Percentiles rank a stretch among this genome's conserved stretches.
Evolutionary conservation across 2,888 invertebrate species (phyloP).

Genomic region (Drosophila paramelanica): DNA sequence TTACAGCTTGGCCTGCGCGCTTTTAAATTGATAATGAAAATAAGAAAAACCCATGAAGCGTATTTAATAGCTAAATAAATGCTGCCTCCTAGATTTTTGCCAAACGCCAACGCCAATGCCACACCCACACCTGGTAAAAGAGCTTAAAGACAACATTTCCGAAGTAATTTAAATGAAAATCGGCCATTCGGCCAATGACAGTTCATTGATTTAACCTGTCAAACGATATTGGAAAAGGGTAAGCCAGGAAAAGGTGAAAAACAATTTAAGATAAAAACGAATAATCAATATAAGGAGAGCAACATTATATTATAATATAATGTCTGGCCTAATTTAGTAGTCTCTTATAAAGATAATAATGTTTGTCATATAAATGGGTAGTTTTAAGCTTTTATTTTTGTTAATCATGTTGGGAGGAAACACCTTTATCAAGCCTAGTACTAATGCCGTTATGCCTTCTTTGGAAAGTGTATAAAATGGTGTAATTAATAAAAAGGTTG

Average conservation of each 20-base stretch:
- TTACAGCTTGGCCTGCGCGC: constrained; percentile 59
- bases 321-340: background rate
- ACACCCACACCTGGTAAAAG: constrained; percentile 43
- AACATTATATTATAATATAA: background rate
- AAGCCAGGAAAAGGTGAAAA: background rate
- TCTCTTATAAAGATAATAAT: too few species aligned
- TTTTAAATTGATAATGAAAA: constrained; percentile 77
- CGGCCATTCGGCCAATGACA: constrained; percentile 46
- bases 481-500: constrained; percentile 57
- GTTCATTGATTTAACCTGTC: constrained; percentile 56
- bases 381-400: too few species aligned
- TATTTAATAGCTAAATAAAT: constrained; percentile 78
- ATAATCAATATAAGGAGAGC: background rate
- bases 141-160: constrained; percentile 23
- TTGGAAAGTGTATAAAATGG: constrained; percentile 24
- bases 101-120: constrained; percentile 55
- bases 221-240: constrained; percentile 49
- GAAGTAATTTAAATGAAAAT: constrained; percentile 45
- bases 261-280: background rate
- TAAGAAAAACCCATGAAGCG: constrained; percentile 73
- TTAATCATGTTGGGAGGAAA: background rate
- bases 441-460: constrained; percentile 17
- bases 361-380: too few species aligned
- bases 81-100: constrained; percentile 42
- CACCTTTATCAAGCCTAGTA: background rate